Percentiles rank a stretch among this genome's conserved stretches.
Conservation (phyloP, 2,888 invertebrate genomes). For the Drosophila acutilabella region DNA sequence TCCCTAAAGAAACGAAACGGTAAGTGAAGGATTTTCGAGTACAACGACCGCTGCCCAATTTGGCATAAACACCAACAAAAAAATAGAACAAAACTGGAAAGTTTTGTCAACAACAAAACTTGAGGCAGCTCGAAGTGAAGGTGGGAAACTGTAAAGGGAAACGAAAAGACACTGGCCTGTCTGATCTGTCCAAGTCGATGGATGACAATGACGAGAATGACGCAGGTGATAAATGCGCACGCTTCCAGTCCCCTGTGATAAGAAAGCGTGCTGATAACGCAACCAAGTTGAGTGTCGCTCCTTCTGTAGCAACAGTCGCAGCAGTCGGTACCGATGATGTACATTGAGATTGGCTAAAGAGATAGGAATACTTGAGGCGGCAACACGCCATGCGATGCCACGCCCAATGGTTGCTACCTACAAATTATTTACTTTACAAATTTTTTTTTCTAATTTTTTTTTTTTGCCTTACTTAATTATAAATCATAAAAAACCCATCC, state of each 20-base stretch:
- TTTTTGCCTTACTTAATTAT: constrained; percentile 51
- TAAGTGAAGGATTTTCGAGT: constrained; percentile 44
- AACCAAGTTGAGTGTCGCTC: neutral
- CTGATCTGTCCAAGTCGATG: neutral
- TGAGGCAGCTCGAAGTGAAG: neutral
- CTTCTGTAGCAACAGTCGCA: constrained; percentile 16
- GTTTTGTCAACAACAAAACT: too few relatives aligned
- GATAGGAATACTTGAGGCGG: constrained; percentile 26
- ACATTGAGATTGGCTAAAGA: constrained; percentile 15
- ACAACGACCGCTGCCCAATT: constrained; percentile 11
- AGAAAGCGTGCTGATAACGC: constrained; percentile 17
- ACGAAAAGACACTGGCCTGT: neutral
- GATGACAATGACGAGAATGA: constrained; percentile 43
- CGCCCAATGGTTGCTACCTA: constrained; percentile 57
- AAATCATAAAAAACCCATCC: constrained; percentile 41
- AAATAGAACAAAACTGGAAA: neutral
- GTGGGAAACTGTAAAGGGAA: constrained; percentile 3
- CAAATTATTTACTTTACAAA: constrained; percentile 31
- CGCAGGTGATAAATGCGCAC: constrained; percentile 40
- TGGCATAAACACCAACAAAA: neutral
- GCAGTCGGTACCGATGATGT: constrained; percentile 11
- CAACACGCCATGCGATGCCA: constrained; percentile 56
- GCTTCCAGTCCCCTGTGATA: constrained; percentile 15
- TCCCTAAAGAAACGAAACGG: neutral
- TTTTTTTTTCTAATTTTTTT: neutral